A percentile compares a stretch with the other conserved stretches of the same genome.
These are phyloP conservation scores for Leptura quadrifasciata DNA, from an alignment of 2,888 invertebrate genomes.

Conservation along the genomic window DNA sequence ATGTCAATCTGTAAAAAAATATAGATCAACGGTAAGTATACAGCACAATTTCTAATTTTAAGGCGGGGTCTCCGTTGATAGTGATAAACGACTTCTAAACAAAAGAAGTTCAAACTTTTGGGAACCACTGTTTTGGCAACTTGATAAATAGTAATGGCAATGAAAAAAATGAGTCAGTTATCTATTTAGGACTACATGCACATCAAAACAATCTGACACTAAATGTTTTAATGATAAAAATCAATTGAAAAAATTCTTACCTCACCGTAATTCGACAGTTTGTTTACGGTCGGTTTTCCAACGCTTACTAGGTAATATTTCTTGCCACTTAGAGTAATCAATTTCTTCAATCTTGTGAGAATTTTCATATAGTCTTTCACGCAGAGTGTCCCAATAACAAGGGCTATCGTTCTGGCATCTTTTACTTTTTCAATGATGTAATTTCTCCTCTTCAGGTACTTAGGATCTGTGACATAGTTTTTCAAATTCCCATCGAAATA, in stretches of 20 bases:
- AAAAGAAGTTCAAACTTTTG: too few species aligned
- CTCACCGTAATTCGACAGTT: slow-evolving; percentile 96
- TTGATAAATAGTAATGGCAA: too few species aligned
- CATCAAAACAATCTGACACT: too few species aligned
- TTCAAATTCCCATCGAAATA: slow-evolving; percentile 74
- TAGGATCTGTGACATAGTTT: slow-evolving; percentile 72
- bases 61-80: too few species aligned
- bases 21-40: slow-evolving; percentile 50
- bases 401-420: slow-evolving; percentile 90
- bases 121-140: too few species aligned
- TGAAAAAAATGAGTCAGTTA: too few species aligned
- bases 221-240: too few species aligned
- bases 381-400: slow-evolving; percentile 93
- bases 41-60: too few species aligned
- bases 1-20: slow-evolving; percentile 85
- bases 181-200: too few species aligned
- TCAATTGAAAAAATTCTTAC: slow-evolving; percentile 70
- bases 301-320: slow-evolving; percentile 94
- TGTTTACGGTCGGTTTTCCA: slow-evolving; percentile 95
- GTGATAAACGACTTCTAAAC: too few species aligned
- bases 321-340: slow-evolving; percentile 86
- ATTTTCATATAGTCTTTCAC: slow-evolving; percentile 86
- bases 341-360: slow-evolving; percentile 82
- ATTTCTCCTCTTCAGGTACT: slow-evolving; percentile 86
- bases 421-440: slow-evolving; percentile 93